Conservation (phyloP, 2,113 vertebrate genomes). For the Calonectris borealis region DNA sequence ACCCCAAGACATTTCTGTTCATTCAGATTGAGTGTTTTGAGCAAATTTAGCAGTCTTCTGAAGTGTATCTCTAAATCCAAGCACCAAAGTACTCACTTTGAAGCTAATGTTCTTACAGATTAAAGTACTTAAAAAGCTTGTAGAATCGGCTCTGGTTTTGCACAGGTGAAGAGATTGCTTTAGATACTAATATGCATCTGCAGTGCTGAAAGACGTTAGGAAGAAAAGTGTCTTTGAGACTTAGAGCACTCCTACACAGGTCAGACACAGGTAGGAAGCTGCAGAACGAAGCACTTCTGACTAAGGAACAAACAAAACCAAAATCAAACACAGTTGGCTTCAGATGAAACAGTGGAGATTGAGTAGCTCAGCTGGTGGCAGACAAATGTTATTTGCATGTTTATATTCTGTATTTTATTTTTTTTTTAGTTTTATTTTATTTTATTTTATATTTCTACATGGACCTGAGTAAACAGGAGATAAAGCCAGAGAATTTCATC, state of each 20-base stretch:
- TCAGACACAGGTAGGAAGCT: neutral
- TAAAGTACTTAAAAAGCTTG: constrained; percentile 29
- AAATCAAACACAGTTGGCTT: neutral
- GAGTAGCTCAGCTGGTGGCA: neutral
- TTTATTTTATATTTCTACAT: neutral
- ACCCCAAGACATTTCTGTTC: neutral
- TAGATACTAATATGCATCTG: neutral
- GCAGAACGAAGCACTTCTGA: neutral
- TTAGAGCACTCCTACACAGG: neutral
- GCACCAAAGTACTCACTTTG: rapidly evolving
- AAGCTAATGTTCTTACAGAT: constrained; percentile 16
- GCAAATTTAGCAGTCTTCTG: neutral
- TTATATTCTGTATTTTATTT: neutral
- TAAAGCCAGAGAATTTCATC: neutral
- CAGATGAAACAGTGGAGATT: neutral
- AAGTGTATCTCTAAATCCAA: neutral
- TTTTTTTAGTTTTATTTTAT: neutral
- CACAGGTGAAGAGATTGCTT: neutral
- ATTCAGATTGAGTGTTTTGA: neutral
- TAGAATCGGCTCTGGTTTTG: neutral
- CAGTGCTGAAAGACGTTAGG: neutral
- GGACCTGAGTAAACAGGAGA: neutral
- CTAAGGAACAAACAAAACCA: neutral
- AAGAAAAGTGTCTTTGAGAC: neutral
- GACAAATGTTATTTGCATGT: neutral